Evolutionary conservation across 1,140 invertebrate species (phyloP).

Genomic region (Caenorhabditis remanei): DNA sequence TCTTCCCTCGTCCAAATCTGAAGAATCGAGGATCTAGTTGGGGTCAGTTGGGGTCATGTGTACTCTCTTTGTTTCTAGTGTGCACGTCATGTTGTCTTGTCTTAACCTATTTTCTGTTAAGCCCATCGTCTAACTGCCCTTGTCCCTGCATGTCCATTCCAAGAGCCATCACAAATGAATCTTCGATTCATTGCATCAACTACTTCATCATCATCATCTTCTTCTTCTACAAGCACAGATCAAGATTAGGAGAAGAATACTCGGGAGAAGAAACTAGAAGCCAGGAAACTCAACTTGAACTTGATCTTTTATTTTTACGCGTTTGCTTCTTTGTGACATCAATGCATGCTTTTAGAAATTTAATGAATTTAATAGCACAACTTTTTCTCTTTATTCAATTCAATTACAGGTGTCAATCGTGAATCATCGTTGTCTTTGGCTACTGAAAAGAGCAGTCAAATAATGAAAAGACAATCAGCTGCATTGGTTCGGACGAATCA

Average conservation of each 20-base stretch:
- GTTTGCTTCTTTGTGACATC: slow-evolving; percentile 26
- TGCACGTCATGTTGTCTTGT: not conserved
- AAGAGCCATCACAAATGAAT: not conserved
- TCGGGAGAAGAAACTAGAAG: not conserved
- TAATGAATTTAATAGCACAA: not conserved
- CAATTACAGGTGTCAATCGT: slow-evolving; percentile 47
- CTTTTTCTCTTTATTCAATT: not conserved
- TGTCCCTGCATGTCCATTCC: slow-evolving; percentile 24
- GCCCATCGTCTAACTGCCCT: not conserved
- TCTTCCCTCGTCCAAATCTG: slow-evolving; percentile 57
- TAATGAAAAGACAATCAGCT: slow-evolving; percentile 35
- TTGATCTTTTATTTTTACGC: not conserved
- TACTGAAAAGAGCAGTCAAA: slow-evolving; percentile 12
- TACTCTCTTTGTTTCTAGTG: not conserved
- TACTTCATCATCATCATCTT: not conserved
- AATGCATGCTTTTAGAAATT: slow-evolving; percentile 10
- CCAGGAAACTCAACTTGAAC: not conserved
- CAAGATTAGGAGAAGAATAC: not conserved
- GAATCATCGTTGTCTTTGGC: slow-evolving; percentile 48
- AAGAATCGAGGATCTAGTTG: slow-evolving; percentile 37
- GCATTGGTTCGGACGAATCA: not conserved
- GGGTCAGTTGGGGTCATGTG: not conserved
- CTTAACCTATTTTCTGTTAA: slow-evolving; percentile 4
- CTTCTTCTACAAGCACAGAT: not conserved
- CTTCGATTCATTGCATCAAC: slow-evolving; percentile 6